Percentiles rank a stretch among this genome's conserved stretches.
Conservation (phyloP, 2,113 vertebrate species). For the Cricetomys ansorgei region DNA sequence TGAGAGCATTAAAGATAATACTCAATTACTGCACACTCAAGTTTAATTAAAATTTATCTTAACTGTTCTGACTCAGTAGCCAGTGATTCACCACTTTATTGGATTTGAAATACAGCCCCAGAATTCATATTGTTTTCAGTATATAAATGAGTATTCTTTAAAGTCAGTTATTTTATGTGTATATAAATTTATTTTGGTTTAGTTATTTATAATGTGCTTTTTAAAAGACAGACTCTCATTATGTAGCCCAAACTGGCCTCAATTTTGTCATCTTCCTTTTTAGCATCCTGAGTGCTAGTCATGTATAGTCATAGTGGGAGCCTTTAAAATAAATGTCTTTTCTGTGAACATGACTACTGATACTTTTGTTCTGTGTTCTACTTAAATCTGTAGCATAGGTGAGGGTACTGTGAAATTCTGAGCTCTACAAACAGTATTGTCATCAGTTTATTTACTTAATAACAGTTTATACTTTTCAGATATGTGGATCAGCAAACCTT, state of each 20-base stretch:
- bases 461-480: slow-evolving; percentile 8
- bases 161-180: not conserved
- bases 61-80: slow-evolving; percentile 4
- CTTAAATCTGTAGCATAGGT: not conserved
- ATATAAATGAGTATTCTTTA: not conserved
- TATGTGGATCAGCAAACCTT: not conserved
- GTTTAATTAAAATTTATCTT: slow-evolving; percentile 32
- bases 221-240: not conserved
- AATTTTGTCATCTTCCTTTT: not conserved
- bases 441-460: not conserved
- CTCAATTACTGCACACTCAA: not conserved
- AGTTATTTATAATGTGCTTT: not conserved
- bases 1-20: not conserved
- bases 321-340: not conserved
- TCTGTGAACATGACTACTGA: not conserved
- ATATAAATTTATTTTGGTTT: not conserved
- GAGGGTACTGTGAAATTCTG: not conserved
- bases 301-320: not conserved
- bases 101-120: not conserved
- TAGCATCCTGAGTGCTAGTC: not conserved
- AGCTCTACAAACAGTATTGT: slow-evolving; percentile 11
- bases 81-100: not conserved
- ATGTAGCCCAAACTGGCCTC: not conserved
- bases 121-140: not conserved
- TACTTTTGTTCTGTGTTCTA: not conserved